phyloP scores from a whole-genome alignment of 2,888 invertebrate genomes.

The Cynaeus angustus region DNA sequence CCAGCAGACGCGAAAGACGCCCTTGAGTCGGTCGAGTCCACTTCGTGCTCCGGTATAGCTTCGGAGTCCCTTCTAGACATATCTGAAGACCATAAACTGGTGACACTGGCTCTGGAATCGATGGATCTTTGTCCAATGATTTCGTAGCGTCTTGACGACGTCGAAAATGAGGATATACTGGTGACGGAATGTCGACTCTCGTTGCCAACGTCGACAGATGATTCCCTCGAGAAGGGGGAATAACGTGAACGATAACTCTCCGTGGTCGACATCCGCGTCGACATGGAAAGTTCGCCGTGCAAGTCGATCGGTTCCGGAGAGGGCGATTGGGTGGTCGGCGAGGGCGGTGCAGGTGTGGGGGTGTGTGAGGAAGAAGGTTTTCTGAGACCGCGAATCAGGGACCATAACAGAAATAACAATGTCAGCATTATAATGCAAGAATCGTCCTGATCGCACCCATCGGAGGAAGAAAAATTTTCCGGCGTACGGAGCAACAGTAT shows the following conservation, averaged over 20 bases:
- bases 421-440: conserved; percentile 74
- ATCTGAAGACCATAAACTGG: conserved; percentile 70
- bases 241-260: conserved; percentile 66
- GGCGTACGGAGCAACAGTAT: conserved; percentile 45
- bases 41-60: conserved; percentile 70
- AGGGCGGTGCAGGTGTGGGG: conserved; percentile 65
- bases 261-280: conserved; percentile 63
- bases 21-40: conserved; percentile 67
- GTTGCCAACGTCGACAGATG: conserved; percentile 69
- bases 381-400: conserved; percentile 76
- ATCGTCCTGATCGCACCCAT: conserved; percentile 42
- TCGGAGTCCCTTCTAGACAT: conserved; percentile 69
- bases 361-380: conserved; percentile 58
- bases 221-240: conserved; percentile 69
- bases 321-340: conserved; percentile 66
- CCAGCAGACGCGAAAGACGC: conserved; percentile 68
- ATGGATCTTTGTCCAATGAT: conserved; percentile 71
- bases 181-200: conserved; percentile 71
- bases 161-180: conserved; percentile 70
- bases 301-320: conserved; percentile 67
- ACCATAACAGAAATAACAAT: conserved; percentile 78
- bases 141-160: conserved; percentile 70
- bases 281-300: conserved; percentile 64
- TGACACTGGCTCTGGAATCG: conserved; percentile 70
- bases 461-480: conserved; percentile 24